Percentiles rank a stretch among this genome's conserved stretches.
phyloP scores from a whole-genome alignment of 92 coral and sea anemone genomes.

The Metridium senile region DNA sequence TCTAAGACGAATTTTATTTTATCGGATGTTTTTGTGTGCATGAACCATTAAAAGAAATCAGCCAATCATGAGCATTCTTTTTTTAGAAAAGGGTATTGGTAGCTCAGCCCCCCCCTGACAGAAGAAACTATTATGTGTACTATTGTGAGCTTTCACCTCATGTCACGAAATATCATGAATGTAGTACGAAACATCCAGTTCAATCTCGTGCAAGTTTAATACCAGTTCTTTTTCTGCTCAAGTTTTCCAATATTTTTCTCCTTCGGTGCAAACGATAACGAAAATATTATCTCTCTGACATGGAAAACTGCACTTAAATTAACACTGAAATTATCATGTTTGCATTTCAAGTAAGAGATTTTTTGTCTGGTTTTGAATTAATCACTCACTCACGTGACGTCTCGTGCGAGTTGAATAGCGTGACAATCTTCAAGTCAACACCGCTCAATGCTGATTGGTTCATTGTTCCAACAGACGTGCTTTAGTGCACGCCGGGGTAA shows the following conservation, averaged over 20 bases:
- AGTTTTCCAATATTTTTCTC: neutral
- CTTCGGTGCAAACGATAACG: neutral
- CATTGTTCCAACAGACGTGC: neutral
- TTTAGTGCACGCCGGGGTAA: neutral
- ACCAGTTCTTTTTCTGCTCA: neutral
- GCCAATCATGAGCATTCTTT: neutral
- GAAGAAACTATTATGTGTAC: neutral
- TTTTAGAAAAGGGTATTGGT: neutral
- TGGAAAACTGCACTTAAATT: too few relatives aligned
- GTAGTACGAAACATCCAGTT: too few relatives aligned
- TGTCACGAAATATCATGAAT: neutral
- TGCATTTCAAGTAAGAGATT: neutral
- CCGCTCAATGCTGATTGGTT: conserved; percentile 1
- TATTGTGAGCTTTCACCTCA: neutral
- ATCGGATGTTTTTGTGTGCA: neutral
- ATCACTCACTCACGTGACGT: neutral
- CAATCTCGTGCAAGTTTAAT: neutral
- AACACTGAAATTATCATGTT: neutral
- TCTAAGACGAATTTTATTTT: neutral
- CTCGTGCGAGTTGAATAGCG: conserved; percentile 1
- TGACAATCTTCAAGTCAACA: neutral
- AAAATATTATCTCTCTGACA: neutral
- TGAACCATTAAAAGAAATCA: neutral
- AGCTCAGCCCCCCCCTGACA: neutral
- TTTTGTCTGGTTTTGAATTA: neutral